A percentile compares a stretch with the other conserved stretches of the same genome.
These are phyloP conservation scores for Brassicogethes aeneus DNA, from an alignment of 2,888 invertebrate species.

Conservation along the genomic window DNA sequence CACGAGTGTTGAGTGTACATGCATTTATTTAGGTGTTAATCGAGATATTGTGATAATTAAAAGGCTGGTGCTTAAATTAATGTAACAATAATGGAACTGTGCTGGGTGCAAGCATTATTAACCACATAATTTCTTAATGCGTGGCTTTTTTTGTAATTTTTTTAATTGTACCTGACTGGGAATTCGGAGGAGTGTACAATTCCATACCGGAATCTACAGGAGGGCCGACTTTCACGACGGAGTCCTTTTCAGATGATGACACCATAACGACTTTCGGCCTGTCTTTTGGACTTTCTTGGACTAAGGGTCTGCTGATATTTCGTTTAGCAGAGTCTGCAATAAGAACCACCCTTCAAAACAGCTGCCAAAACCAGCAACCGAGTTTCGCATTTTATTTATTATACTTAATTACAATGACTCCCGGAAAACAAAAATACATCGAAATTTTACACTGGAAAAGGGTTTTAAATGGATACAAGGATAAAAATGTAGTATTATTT, in stretches of 20 bases:
- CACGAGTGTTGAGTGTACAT: no score
- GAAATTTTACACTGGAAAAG: no score
- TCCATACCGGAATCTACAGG: constrained; percentile 39
- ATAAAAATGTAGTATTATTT: no score
- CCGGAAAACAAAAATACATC: no score
- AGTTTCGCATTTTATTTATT: no score
- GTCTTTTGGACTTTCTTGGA: constrained; percentile 28
- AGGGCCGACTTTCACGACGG: constrained; percentile 27
- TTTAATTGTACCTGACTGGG: constrained; percentile 38
- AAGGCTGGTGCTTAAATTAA: not conserved
- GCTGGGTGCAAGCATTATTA: constrained; percentile 5
- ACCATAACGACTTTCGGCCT: constrained; percentile 38
- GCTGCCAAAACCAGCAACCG: constrained; percentile 11
- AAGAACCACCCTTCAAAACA: constrained; percentile 33
- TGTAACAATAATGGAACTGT: not conserved
- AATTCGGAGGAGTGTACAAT: constrained; percentile 41
- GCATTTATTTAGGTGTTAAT: no score
- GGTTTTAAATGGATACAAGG: no score
- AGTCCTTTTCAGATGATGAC: constrained; percentile 36
- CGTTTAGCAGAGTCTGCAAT: constrained; percentile 38
- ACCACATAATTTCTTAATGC: not conserved
- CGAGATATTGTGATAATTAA: not conserved
- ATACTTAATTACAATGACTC: no score
- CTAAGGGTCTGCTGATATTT: constrained; percentile 36
- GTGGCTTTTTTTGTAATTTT: not conserved